These are phyloP conservation scores for Apis florea DNA, from an alignment of 1,140 invertebrate species.

Conservation along the genomic window DNA sequence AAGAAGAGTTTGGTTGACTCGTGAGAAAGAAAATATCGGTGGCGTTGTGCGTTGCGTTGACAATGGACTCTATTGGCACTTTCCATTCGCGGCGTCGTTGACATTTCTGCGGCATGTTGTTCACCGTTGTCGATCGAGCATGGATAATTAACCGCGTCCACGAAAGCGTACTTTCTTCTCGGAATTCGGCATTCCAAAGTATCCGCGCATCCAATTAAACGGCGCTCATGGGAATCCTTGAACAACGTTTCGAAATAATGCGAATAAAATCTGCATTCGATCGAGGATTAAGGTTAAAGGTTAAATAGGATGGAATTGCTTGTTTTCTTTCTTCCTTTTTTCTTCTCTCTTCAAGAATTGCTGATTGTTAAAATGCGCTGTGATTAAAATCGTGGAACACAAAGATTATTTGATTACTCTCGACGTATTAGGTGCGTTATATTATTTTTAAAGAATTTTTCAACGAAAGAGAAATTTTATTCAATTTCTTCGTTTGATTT, in stretches of 20 bases:
- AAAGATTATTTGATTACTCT: background rate
- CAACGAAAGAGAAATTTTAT: background rate
- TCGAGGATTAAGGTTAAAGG: background rate
- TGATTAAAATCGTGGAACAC: no score
- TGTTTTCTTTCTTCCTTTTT: background rate
- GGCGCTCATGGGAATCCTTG: background rate
- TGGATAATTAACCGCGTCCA: conserved; percentile 50
- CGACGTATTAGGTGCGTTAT: no score
- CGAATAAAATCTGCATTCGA: background rate
- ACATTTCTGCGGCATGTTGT: conserved; percentile 54
- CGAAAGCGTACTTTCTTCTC: conserved; percentile 59
- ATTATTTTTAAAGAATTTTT: background rate
- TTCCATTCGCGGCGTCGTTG: conserved; percentile 57
- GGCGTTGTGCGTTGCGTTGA: background rate
- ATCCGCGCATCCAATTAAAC: conserved; percentile 44
- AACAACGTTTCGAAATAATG: background rate
- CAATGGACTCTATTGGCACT: conserved; percentile 30
- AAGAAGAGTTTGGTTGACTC: background rate
- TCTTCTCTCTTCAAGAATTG: background rate
- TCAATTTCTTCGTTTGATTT: background rate
- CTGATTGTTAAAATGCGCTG: background rate
- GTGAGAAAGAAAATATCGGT: conserved; percentile 28
- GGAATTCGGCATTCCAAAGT: conserved; percentile 43
- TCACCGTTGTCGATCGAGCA: conserved; percentile 45
- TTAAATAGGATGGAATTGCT: background rate